These are phyloP conservation scores for Alaudala cheleensis DNA, from an alignment of 2,113 vertebrate species.

Conservation along the genomic window DNA sequence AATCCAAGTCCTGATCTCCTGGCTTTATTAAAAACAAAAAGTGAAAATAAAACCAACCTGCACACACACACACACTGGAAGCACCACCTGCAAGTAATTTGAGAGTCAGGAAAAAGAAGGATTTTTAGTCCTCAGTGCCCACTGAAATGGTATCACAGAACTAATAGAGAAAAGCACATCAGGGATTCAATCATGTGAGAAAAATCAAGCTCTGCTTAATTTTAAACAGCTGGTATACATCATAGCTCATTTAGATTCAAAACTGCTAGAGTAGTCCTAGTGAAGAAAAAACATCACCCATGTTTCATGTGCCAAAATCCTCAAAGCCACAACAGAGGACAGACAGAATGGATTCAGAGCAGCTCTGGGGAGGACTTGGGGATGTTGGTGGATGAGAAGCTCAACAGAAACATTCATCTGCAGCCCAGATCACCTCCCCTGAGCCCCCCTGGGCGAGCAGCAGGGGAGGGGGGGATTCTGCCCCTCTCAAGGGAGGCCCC, in stretches of 20 bases:
- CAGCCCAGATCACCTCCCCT: background rate
- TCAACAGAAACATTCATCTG: background rate
- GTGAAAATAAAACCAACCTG: background rate
- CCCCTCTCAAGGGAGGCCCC: background rate
- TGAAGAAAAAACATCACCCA: background rate
- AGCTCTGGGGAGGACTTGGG: background rate
- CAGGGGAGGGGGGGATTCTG: background rate
- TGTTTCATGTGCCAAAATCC: background rate
- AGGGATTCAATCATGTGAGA: background rate
- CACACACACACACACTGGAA: background rate
- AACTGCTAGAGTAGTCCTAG: background rate
- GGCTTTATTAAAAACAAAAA: background rate
- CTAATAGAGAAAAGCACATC: background rate
- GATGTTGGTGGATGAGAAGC: background rate
- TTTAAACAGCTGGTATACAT: background rate
- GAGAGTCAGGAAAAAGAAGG: background rate
- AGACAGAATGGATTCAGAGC: background rate
- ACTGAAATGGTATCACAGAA: background rate
- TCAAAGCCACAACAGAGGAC: slow-evolving; percentile 17
- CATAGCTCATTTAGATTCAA: background rate
- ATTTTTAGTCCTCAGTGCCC: background rate
- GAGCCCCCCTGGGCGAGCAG: background rate
- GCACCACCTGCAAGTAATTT: background rate
- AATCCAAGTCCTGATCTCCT: background rate
- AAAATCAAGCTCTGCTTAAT: background rate